These are phyloP conservation scores for Hedychridium roseum DNA, from an alignment of 2,888 invertebrate species.

Conservation along the genomic window DNA sequence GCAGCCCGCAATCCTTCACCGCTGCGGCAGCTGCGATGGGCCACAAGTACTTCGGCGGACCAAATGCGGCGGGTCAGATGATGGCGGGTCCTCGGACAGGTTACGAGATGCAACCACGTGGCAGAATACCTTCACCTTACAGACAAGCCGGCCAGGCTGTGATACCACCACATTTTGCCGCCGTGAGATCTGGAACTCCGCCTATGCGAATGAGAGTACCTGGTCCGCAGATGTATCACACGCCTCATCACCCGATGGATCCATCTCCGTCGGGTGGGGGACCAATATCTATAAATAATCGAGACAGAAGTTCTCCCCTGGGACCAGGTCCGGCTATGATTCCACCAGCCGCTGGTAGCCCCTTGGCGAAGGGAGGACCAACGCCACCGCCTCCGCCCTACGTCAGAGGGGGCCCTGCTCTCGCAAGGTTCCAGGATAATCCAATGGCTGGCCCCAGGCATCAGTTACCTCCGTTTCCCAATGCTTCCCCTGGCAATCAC, in stretches of 20 bases:
- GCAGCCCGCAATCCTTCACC: slow-evolving; percentile 58
- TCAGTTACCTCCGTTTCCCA: slow-evolving; percentile 55
- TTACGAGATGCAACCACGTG: slow-evolving; percentile 58
- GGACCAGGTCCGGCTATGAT: slow-evolving; percentile 56
- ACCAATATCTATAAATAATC: slow-evolving; percentile 62
- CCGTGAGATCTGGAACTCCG: slow-evolving; percentile 55
- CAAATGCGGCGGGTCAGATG: slow-evolving; percentile 48
- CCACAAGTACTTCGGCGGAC: slow-evolving; percentile 61
- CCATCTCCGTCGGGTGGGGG: slow-evolving; percentile 68
- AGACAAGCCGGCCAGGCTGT: slow-evolving; percentile 49
- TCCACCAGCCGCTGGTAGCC: slow-evolving; percentile 61
- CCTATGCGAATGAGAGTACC: slow-evolving; percentile 59
- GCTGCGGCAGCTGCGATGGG: slow-evolving; percentile 62
- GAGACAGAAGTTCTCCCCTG: slow-evolving; percentile 50
- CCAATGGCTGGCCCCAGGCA: slow-evolving; percentile 45
- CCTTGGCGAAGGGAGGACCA: slow-evolving; percentile 56
- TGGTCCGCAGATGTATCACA: slow-evolving; percentile 62
- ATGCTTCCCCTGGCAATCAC: slow-evolving; percentile 51
- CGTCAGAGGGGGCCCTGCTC: slow-evolving; percentile 55
- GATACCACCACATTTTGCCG: slow-evolving; percentile 57
- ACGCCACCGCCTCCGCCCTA: slow-evolving; percentile 60
- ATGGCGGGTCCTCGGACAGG: slow-evolving; percentile 51
- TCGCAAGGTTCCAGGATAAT: slow-evolving; percentile 47
- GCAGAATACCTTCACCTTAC: slow-evolving; percentile 60
- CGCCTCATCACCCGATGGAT: slow-evolving; percentile 65